Percentiles rank a stretch among this genome's conserved stretches.
These are phyloP conservation scores for Aproaerema taeniolella DNA, from an alignment of 2,888 invertebrate genomes.

Conservation along the genomic window DNA sequence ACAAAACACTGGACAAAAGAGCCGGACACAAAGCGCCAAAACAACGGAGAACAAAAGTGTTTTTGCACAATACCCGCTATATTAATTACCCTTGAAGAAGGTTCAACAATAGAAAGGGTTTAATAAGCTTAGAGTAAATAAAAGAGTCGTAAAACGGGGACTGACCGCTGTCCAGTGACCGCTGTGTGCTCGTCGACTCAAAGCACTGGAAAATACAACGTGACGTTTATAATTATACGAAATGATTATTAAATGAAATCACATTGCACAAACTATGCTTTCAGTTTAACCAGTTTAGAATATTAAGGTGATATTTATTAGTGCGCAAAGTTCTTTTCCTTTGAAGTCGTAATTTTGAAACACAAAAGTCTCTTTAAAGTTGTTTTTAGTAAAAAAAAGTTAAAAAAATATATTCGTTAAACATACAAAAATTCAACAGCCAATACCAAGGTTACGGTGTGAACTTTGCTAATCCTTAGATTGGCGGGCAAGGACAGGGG, in stretches of 20 bases:
- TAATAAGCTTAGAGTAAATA: constrained; percentile 73
- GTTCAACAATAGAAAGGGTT: constrained; percentile 60
- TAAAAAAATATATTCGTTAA: too few relatives aligned
- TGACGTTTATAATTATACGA: constrained; percentile 43
- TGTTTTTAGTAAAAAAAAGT: too few relatives aligned
- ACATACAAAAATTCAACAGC: too few relatives aligned
- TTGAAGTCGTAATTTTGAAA: too few relatives aligned
- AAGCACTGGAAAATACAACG: constrained; percentile 43
- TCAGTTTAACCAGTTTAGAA: too few relatives aligned
- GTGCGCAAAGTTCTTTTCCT: too few relatives aligned
- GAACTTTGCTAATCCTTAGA: constrained; percentile 45
- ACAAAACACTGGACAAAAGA: constrained; percentile 53
- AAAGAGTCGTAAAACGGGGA: constrained; percentile 50
- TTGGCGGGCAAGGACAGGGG: constrained; percentile 34
- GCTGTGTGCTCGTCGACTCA: too few relatives aligned
- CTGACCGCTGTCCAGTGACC: constrained; percentile 60
- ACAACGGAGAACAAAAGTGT: constrained; percentile 59
- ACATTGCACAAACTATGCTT: too few relatives aligned
- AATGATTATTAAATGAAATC: background rate
- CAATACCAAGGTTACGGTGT: constrained; percentile 36
- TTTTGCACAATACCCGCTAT: constrained; percentile 65
- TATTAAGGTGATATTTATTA: too few relatives aligned
- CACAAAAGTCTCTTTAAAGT: too few relatives aligned
- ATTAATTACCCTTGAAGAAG: constrained; percentile 71
- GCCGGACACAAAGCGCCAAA: constrained; percentile 45